These are phyloP conservation scores for Chironex yamaguchii DNA, from an alignment of 30 jellyfish, hydroid and myxozoan species.

Conservation along the genomic window DNA sequence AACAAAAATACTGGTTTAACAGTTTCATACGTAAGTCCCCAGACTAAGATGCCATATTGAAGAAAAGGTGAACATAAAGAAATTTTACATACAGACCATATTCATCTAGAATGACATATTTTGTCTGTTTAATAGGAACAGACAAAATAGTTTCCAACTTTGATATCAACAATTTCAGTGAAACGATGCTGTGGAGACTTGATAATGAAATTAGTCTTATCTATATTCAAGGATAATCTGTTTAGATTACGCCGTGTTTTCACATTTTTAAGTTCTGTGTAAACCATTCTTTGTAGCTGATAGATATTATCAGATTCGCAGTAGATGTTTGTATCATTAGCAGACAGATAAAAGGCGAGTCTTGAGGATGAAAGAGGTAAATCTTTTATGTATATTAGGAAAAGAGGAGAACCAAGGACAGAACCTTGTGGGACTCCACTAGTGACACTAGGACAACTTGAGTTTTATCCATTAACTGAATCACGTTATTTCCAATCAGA, in stretches of 20 bases:
- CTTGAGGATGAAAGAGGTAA: conserved; percentile 3
- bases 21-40: no score
- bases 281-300: conserved; percentile 7
- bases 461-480: conserved; percentile 10
- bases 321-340: conserved; percentile 33
- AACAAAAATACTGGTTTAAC: no score
- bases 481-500: conserved; percentile 34
- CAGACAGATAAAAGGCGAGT: conserved; percentile 24
- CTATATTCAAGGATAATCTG: conserved; percentile 8
- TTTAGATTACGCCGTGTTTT: conserved; percentile 19
- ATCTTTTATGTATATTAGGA: conserved; percentile 9
- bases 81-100: no score
- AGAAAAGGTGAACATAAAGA: no score
- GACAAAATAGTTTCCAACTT: conserved; percentile 13
- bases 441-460: neutral
- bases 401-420: conserved; percentile 24
- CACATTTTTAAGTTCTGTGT: conserved; percentile 27
- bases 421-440: conserved; percentile 60
- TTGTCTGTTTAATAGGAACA: conserved; percentile 5
- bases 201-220: neutral
- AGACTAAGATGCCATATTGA: no score
- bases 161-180: conserved; percentile 6
- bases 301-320: conserved; percentile 31
- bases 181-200: neutral
- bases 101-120: conserved; percentile 1